Evolutionary conservation across 2,888 invertebrate species (phyloP).

Genomic region (Lucinisca nassula): DNA sequence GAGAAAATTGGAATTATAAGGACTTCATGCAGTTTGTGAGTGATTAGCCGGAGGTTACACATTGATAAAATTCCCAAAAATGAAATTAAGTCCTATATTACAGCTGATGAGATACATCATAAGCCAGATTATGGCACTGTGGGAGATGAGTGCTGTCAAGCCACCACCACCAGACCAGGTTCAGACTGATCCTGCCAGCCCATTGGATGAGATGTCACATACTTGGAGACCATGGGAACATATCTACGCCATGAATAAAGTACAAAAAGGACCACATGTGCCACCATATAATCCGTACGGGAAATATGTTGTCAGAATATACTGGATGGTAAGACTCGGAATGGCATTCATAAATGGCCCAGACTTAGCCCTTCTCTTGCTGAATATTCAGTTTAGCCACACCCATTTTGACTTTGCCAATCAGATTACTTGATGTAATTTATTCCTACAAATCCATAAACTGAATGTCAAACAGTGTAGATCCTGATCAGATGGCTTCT

Average conservation of each 20-base stretch:
- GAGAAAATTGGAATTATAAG: too few species aligned
- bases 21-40: too few species aligned
- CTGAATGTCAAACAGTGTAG: too few species aligned
- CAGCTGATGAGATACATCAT: constrained; percentile 88
- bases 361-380: too few species aligned
- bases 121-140: constrained; percentile 86
- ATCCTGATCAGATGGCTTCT: too few species aligned
- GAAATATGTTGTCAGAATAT: constrained; percentile 88
- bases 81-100: constrained; percentile 20
- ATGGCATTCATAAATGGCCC: too few species aligned
- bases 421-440: too few species aligned
- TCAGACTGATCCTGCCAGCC: constrained; percentile 66
- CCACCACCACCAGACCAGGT: constrained; percentile 72
- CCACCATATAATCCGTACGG: constrained; percentile 88
- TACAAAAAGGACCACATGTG: constrained; percentile 85
- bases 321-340: constrained; percentile 88
- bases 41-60: too few species aligned
- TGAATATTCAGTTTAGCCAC: too few species aligned
- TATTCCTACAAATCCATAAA: too few species aligned
- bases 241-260: constrained; percentile 87
- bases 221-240: constrained; percentile 88
- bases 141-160: constrained; percentile 83
- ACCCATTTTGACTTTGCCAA: too few species aligned
- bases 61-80: too few species aligned
- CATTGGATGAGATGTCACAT: constrained; percentile 80